Evolutionary conservation across 2,113 vertebrate genomes (phyloP).

Genomic region (Numida meleagris): DNA sequence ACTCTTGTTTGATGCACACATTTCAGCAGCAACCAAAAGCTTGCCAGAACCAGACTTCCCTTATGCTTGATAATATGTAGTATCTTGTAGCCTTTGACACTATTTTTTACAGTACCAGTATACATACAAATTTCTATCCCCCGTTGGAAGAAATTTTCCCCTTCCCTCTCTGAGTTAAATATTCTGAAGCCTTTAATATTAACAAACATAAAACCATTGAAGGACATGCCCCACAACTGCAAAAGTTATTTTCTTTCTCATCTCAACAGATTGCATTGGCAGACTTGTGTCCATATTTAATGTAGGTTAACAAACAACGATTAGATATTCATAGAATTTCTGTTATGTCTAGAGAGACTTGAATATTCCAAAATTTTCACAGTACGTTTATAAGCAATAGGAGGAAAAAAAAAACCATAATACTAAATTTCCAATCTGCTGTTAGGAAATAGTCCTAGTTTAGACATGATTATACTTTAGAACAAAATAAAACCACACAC

Average conservation of each 20-base stretch:
- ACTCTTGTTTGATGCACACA: not conserved
- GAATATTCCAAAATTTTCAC: not conserved
- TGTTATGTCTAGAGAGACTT: not conserved
- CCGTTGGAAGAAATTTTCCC: not conserved
- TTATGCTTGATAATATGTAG: not conserved
- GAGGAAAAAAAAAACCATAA: not conserved
- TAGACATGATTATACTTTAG: not conserved
- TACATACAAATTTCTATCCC: not conserved
- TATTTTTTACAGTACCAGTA: not conserved
- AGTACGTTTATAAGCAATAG: not conserved
- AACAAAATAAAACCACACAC: conserved; percentile 20
- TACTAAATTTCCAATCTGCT: not conserved
- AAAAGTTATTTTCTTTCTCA: not conserved
- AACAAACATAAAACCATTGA: not conserved
- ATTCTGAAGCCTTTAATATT: not conserved
- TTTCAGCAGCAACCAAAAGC: not conserved
- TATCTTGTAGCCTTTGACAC: not conserved
- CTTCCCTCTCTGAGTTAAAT: not conserved
- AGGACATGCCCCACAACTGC: not conserved
- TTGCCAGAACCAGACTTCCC: not conserved
- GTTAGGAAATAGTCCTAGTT: not conserved
- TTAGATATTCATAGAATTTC: not conserved
- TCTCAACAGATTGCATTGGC: not conserved
- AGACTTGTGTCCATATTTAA: not conserved
- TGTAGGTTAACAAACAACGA: not conserved